Evolutionary conservation across 2,888 invertebrate species (phyloP), one percentile per base, ranked within the genome.

Genomic region (Drosophila histrio): DNA sequence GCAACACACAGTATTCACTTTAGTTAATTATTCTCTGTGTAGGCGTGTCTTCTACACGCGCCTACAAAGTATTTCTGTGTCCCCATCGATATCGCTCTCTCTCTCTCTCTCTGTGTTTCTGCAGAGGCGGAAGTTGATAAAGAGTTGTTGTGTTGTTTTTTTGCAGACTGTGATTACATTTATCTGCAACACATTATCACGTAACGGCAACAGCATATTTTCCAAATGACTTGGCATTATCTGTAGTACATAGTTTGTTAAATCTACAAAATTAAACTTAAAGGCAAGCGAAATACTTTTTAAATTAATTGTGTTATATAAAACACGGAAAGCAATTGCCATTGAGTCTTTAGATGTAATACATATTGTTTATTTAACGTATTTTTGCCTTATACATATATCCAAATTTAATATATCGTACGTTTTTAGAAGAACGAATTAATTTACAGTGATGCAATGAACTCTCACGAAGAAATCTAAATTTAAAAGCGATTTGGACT

Each of bases 81-180:
- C 49, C 39, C 32, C 7, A 22, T 28, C 3, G 6, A 13, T n/a
- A n/a, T n/a, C n/a, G n/a, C n/a, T n/a, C n/a, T n/a, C n/a, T n/a
- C n/a, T n/a, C n/a, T n/a, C n/a, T 28, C 15, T 49, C 6, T 15
- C 15, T 32, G 7, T 50, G 32, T 46, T 38, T 57, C 6, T 50
- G 24, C 15, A 19, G 17, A 63, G 61, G 46, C 84, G 80, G 80
- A 83, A 83, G 64, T 63, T 79, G 84, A 83, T 79, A 77, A 77
- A 49, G 21, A 26, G 34, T 36, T 30, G 17, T 50, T 69, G 57
- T 46, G 2, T 39, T 46, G 2, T 39, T 39, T 47, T 58, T 7
- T 34, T 36, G 17, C 19, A 32, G 13, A n/a, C 36, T 44, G 38
- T 49, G 58, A 68, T 49, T 65, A 54, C 28, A 36, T 59, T 60